Base-by-base conservation (phyloP, 37 sponge, comb jelly and placozoan species). In the Aphrocallistes beatrix region DNA sequence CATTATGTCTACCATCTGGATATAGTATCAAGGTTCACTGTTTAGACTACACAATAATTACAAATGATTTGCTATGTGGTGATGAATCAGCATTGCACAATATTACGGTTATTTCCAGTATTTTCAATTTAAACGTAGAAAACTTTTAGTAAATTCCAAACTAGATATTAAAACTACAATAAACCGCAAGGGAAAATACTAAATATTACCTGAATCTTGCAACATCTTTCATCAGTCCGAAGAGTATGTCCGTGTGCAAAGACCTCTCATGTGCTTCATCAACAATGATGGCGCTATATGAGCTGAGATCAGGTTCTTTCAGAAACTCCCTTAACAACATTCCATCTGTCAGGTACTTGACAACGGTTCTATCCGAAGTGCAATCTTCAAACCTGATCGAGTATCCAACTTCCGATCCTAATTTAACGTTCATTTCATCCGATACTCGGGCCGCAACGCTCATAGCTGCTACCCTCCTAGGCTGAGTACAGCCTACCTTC, bases 241-340 rank as follows among this genome's bases (percentile, higher is more conserved):
- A 99, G 32, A 99, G 86, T 25, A 99, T 86, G 83, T 99, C 99
- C 8, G 99, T 99, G 88, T 99, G 99, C 10, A 99, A 85, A 8
- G 99, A 96, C 37, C 99, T 81, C 84, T 99, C 99, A 85, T 99
- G 99, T 21, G 99, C 99, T 83, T 99, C 99, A 91, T 99, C 99
- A 51, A 97, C 88, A 36, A 94, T 97, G 86, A 97, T 86, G 10
- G 91, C 95, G 88, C 94, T 92, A 83, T 13, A 85, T n/a, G 69
- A 85, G 32, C 82, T 89, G 39, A 96, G 81, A 82, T 99, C 97
- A 38, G 99, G 99, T 90, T 99, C 99, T 83, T 97, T 84, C 16
- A 99, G 91, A 85, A 99, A 99, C 83, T 99, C 99, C 49, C 99
- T 91, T n/a, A 99, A 81, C 37, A 99, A 51, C 99, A 99, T 99